Conservation (phyloP, 37 sponge, comb jelly and placozoan genomes). For the Eunapius fragilis region DNA sequence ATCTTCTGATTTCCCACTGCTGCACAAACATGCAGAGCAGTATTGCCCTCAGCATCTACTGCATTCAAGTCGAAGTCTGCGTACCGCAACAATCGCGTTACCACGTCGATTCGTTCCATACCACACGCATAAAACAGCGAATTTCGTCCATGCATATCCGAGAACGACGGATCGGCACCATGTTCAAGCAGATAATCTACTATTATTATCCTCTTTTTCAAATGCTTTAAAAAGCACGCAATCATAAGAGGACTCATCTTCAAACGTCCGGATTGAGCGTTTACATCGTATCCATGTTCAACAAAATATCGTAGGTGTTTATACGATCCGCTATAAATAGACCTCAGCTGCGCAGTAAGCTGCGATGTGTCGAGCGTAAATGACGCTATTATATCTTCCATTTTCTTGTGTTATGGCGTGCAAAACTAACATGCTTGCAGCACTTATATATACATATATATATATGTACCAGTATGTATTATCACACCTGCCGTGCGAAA, state of each 20-base stretch:
- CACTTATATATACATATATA: no score
- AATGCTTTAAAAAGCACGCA: constrained; percentile 25
- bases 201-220: neutral
- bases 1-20: neutral
- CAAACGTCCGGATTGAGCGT: neutral
- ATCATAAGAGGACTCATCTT: constrained; percentile 33
- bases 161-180: constrained; percentile 4
- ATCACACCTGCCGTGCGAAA: neutral
- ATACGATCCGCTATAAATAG: constrained; percentile 12
- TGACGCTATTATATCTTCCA: neutral
- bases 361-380: neutral
- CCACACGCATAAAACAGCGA: constrained; percentile 25
- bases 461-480: no score
- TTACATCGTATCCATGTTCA: constrained; percentile 14
- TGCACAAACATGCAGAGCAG: constrained; percentile 29
- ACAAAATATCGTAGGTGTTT: constrained; percentile 1
- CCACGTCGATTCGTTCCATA: neutral
- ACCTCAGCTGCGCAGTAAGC: constrained; percentile 1
- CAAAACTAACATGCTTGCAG: neutral
- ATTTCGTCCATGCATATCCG: constrained; percentile 22
- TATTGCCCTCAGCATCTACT: constrained; percentile 32
- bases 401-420: neutral
- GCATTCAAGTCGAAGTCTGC: constrained; percentile 16
- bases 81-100: neutral
- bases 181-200: constrained; percentile 6